Evolutionary conservation across 1,140 invertebrate species (phyloP).

Genomic region (Tetraneura akinire): DNA sequence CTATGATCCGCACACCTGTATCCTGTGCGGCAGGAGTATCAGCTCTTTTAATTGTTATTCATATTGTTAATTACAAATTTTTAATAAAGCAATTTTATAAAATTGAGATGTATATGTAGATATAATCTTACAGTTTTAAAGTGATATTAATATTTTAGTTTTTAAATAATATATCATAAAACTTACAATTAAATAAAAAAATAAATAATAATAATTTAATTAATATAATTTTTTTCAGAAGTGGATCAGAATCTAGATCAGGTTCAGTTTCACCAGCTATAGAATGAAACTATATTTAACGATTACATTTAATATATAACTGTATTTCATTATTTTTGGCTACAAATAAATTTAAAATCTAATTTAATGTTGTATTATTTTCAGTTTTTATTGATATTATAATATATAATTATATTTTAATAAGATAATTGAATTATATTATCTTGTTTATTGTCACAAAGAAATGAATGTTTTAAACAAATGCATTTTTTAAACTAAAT

Average conservation of each 20-base stretch:
- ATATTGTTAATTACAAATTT: no score
- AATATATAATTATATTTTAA: not conserved
- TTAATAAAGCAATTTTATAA: no score
- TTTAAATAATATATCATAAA: no score
- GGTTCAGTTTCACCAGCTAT: slow-evolving; percentile 23
- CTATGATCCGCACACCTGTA: no score
- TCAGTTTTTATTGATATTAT: not conserved
- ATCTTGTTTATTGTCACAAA: not conserved
- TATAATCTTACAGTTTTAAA: no score
- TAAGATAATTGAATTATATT: not conserved
- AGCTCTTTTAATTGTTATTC: no score
- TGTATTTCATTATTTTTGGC: no score
- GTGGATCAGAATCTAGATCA: slow-evolving; percentile 59
- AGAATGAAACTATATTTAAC: not conserved
- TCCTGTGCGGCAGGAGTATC: no score
- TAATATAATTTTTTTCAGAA: slow-evolving; percentile 52
- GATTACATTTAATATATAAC: not conserved
- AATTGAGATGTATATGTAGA: no score
- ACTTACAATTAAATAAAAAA: not conserved
- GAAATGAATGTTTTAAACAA: not conserved
- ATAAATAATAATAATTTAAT: not conserved
- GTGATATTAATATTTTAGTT: no score
- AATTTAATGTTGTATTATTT: not conserved
- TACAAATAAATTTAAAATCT: not conserved
- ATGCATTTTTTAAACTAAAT: not conserved